Base-by-base conservation (phyloP, 2,888 invertebrate genomes). In the Autographa gamma region DNA sequence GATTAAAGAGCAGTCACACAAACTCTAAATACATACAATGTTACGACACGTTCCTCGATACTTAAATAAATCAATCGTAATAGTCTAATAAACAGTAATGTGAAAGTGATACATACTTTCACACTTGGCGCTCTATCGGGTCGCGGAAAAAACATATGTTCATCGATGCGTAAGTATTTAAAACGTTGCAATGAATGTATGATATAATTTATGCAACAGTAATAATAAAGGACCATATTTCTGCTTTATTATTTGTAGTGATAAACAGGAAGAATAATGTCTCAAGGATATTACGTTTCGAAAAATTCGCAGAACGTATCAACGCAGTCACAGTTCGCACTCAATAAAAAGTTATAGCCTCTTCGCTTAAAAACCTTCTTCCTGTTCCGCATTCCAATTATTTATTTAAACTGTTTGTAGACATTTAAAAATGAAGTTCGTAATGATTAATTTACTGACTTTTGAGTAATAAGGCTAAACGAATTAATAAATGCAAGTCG, bases 91-190 rank as follows among this genome's bases (percentile, higher is more conserved):
- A n/a, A 38, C 5, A 19, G 43, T 60, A 69, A 67, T 56, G 71
- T 77, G 69, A 69, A 69, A 76, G 71, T 58, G 9, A 69, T 31
- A 41, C 71, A 60, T 63, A 67, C 60, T 71, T 60, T 77, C 54
- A 78, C 67, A 66, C 60, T 69, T 43, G 31, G 34, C 65, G 64
- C 69, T 67, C 60, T 74, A 70, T 64, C 63, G 59, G 69, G 74
- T 66, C 69, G 63, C 58, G 54, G 63, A 58, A 66, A 41, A 31
- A 19, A 31, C 54, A 11, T 25, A 13, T 48, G 43, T 16, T 34
- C 16, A 54, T 19, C 9, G 54, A 18, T 54, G 54, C 19, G 19
- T 56, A 14, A 1, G 19, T 25, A 11, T 56, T 56, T 56, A 19
- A 56, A 56, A 19, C 52, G 54, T 19, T 11, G 9, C 19, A 54